Evolutionary conservation across 1,140 invertebrate species (phyloP), one percentile per base, ranked within the genome.

Genomic region (Micrasema minimum): DNA sequence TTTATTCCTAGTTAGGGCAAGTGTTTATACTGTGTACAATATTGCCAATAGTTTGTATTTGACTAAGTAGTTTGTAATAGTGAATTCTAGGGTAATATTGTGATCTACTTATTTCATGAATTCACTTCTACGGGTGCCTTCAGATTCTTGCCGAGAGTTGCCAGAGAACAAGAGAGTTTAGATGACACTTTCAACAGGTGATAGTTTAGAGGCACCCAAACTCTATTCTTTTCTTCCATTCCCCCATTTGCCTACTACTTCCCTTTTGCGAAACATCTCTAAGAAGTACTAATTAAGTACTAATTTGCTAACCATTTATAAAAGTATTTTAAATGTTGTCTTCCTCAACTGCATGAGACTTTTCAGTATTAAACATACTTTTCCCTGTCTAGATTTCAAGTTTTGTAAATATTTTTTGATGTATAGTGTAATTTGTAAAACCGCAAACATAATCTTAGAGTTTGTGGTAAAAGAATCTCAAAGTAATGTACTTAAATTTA

Each of bases 311-410:
- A n/a, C n/a, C n/a, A n/a, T n/a, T n/a, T n/a, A n/a, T n/a, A n/a
- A n/a, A n/a, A n/a, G n/a, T n/a, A n/a, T n/a, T n/a, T n/a, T n/a
- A 43, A 57, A 35, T 66, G 51, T 18, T 16, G 53, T 61, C 53
- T 50, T 50, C 43, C 22, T 59, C 53, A 46, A 46, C 23, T 37
- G 53, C 66, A 48, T 48, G 45, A 48, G 31, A 69, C 41, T 59
- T 50, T 69, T 46, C 53, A 69, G 66, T 69, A 69, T 69, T 69
- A 69, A 11, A 57, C 6, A 48, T 10, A 31, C 23, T 6, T 31
- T 66, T 37, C 23, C 50, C 5, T 57, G 23, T 64, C 9, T 45
- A 23, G 7, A 23, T 51, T 2, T 46, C 26, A 41, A n/a, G 14
- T 37, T 38, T 38, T 59, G 31, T 50, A 66, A 38, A 66, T 66